phyloP scores from a whole-genome alignment of 2,797 vertebrate species.

The Florisuga fusca region DNA sequence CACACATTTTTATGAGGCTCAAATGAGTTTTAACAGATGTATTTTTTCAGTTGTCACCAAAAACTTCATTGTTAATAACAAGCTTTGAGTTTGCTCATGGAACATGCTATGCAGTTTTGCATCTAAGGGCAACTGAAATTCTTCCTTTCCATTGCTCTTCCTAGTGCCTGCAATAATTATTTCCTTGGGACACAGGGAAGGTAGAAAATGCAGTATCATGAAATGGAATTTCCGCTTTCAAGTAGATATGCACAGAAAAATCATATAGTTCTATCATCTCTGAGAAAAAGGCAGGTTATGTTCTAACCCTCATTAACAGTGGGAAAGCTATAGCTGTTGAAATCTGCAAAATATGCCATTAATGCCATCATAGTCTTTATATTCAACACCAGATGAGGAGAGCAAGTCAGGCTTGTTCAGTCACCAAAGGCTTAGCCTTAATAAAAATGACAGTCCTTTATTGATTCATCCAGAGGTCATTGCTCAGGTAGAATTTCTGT shows the following conservation, averaged over 20 bases:
- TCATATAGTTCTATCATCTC: neutral
- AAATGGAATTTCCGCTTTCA: neutral
- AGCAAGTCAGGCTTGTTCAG: neutral
- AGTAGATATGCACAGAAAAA: neutral
- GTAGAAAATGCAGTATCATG: neutral
- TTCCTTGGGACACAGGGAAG: neutral
- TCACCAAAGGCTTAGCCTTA: neutral
- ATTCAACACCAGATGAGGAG: neutral
- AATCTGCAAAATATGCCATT: neutral
- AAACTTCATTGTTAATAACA: neutral
- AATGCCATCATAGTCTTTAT: neutral
- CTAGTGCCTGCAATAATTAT: neutral
- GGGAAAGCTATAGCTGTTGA: neutral
- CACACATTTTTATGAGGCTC: neutral
- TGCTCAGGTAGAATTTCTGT: neutral
- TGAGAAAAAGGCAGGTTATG: neutral
- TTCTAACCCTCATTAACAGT: neutral
- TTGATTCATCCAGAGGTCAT: neutral
- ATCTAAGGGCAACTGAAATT: neutral
- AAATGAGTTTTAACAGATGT: neutral
- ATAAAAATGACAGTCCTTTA: neutral
- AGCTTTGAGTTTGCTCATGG: neutral
- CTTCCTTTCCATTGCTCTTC: neutral
- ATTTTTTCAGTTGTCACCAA: neutral
- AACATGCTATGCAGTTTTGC: neutral